These are phyloP conservation scores for Psettodes erumei DNA, from an alignment of 2,113 vertebrate genomes.

Conservation along the genomic window DNA sequence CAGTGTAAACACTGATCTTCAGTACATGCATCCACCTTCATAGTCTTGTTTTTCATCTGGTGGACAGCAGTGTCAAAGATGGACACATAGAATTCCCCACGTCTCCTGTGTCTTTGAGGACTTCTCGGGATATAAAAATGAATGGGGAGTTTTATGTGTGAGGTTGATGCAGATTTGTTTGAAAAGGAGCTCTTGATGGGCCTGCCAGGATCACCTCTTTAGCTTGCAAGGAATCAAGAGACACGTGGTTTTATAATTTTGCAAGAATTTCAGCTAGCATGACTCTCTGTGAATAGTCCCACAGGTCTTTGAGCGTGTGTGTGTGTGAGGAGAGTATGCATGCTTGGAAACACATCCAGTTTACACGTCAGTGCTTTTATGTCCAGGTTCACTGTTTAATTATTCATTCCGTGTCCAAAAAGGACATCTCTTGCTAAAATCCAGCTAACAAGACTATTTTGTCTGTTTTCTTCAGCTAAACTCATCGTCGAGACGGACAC, in stretches of 20 bases:
- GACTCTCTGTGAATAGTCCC: slow-evolving; percentile 72
- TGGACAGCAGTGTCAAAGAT: neutral
- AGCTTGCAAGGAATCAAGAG: slow-evolving; percentile 69
- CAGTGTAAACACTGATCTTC: no score
- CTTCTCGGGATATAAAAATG: slow-evolving; percentile 31
- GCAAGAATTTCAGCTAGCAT: slow-evolving; percentile 68
- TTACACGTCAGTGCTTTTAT: neutral
- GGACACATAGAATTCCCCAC: no score
- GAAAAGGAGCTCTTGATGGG: slow-evolving; percentile 57
- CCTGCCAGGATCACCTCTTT: slow-evolving; percentile 62
- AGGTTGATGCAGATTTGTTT: slow-evolving; percentile 57
- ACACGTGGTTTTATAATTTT: slow-evolving; percentile 82
- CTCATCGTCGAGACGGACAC: slow-evolving; percentile 98
- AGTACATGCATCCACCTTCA: no score
- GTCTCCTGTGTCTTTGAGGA: neutral
- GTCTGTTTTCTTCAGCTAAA: slow-evolving; percentile 85
- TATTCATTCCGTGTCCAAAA: neutral
- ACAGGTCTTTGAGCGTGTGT: slow-evolving; percentile 49
- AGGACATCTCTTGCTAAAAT: neutral
- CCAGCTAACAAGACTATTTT: slow-evolving; percentile 15
- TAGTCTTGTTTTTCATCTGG: neutral
- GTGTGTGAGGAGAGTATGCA: neutral
- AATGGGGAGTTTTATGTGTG: slow-evolving; percentile 50
- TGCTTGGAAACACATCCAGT: slow-evolving; percentile 17
- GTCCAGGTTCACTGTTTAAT: neutral